A percentile compares a stretch with the other conserved stretches of the same genome.
These are phyloP conservation scores for Rhipidura dahli DNA, from an alignment of 2,113 vertebrate species.

Conservation along the genomic window DNA sequence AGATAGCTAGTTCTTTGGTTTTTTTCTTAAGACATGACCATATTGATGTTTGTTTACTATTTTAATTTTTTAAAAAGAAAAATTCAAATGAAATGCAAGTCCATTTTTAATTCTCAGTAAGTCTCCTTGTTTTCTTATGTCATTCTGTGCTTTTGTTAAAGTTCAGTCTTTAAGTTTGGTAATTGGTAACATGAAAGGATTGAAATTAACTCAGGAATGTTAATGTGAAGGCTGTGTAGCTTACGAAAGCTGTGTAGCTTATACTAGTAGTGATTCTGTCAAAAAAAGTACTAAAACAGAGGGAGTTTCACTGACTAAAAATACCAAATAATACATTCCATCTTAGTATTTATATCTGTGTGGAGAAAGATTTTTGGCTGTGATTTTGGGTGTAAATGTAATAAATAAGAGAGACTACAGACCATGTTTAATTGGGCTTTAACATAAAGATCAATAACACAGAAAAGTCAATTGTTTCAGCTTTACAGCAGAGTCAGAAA, in stretches of 20 bases:
- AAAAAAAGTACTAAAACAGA: not conserved
- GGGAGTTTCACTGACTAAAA: not conserved
- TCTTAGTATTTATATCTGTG: not conserved
- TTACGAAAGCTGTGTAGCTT: not conserved
- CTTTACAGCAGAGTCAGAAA: conserved; percentile 92
- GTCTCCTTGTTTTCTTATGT: not conserved
- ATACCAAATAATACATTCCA: not conserved
- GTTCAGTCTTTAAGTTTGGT: not conserved
- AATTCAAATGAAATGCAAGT: not conserved
- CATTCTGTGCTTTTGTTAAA: not conserved
- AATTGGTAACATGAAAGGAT: not conserved
- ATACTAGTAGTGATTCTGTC: not conserved
- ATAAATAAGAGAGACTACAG: conserved; percentile 39
- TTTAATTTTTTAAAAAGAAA: not conserved
- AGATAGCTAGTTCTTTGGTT: not conserved
- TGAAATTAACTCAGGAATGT: not conserved
- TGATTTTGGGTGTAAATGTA: conserved; percentile 31
- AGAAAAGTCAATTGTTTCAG: conserved; percentile 84
- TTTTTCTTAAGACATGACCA: not conserved
- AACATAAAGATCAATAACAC: conserved; percentile 80
- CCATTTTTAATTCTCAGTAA: not conserved
- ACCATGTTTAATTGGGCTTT: conserved; percentile 79
- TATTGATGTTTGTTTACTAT: not conserved
- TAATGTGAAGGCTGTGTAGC: not conserved
- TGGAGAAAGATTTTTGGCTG: not conserved